A percentile compares a stretch with the other conserved stretches of the same genome.
Evolutionary conservation across 2,797 vertebrate species (phyloP).

Genomic region (Nannoperca obscura): DNA sequence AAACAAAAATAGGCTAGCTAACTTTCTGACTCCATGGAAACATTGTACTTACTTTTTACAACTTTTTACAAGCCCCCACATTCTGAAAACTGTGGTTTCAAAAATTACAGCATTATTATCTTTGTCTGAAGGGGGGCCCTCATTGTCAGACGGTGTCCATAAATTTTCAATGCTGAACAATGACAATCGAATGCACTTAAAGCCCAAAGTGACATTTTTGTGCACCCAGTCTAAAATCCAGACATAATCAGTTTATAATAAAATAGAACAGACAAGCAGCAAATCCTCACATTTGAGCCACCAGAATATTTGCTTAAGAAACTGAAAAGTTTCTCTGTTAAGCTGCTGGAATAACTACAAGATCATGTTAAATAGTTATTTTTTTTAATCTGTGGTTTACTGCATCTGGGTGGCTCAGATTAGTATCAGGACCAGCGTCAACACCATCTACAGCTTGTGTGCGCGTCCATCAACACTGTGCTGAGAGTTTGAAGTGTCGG

Average conservation of each 20-base stretch:
- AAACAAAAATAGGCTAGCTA: background rate
- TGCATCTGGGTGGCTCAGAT: background rate
- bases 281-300: background rate
- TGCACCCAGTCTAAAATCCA: background rate
- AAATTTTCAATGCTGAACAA: background rate
- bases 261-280: background rate
- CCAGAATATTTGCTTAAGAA: background rate
- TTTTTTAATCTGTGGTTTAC: background rate
- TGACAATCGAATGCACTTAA: too few species aligned
- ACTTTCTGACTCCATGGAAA: background rate
- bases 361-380: background rate
- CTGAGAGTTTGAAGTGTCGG: background rate
- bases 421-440: conserved; percentile 4
- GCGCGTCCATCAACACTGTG: background rate
- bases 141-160: background rate
- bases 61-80: background rate
- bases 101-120: background rate
- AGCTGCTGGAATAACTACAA: background rate
- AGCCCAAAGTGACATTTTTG: background rate
- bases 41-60: background rate
- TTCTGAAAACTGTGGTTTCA: background rate
- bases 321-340: background rate
- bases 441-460: background rate
- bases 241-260: background rate
- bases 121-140: background rate